Evolutionary conservation across 2,113 vertebrate genomes (phyloP).

Genomic region (Sander lucioperca): DNA sequence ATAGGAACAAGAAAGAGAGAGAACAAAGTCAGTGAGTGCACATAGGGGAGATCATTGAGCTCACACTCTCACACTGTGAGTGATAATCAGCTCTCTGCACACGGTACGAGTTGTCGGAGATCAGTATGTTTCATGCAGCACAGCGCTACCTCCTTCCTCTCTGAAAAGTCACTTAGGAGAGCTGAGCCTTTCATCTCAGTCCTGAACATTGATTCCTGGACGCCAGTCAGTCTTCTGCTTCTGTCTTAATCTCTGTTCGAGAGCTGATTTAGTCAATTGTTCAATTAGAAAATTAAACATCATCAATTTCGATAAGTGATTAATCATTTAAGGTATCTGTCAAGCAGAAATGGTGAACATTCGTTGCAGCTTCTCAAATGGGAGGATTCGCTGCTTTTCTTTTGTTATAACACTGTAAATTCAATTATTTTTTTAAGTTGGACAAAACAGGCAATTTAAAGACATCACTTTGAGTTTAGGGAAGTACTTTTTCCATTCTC

Average conservation of each 20-base stretch:
- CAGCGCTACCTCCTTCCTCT: constrained; percentile 37
- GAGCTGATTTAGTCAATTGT: background rate
- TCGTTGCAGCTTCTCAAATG: background rate
- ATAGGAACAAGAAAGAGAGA: constrained; percentile 22
- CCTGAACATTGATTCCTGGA: constrained; percentile 7
- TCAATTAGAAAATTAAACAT: background rate
- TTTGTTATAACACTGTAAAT: background rate
- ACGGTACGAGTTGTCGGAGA: constrained; percentile 31
- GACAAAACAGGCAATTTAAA: background rate
- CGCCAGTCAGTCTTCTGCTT: background rate
- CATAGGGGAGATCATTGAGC: constrained; percentile 21
- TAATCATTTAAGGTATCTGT: background rate
- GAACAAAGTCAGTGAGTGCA: constrained; percentile 29
- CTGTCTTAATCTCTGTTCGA: background rate
- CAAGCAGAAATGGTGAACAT: background rate
- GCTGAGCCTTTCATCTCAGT: constrained; percentile 40
- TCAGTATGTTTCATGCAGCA: constrained; percentile 44
- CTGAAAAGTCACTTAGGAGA: constrained; percentile 63
- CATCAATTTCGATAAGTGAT: too few relatives aligned
- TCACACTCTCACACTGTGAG: constrained; percentile 38
- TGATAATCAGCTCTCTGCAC: constrained; percentile 66
- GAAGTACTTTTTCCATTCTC: background rate
- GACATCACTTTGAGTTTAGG: background rate
- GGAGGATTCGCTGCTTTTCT: background rate
- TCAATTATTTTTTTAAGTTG: background rate